These are phyloP conservation scores for Hymenochirus boettgeri DNA, from an alignment of 2,113 vertebrate species.

Conservation along the genomic window DNA sequence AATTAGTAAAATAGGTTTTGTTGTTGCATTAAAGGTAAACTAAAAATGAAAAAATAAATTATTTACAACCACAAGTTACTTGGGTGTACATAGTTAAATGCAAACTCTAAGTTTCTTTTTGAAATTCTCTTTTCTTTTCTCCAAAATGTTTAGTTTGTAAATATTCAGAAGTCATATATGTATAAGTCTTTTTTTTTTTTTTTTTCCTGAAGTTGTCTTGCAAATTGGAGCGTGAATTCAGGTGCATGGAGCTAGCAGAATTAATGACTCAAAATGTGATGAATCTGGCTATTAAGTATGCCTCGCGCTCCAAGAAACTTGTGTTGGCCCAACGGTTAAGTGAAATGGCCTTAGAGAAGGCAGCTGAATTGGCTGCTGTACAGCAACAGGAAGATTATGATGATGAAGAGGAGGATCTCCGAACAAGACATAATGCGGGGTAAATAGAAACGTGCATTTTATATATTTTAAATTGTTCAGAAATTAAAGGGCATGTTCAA, in stretches of 20 bases:
- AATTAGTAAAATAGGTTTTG: no score
- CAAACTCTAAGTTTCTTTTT: no score
- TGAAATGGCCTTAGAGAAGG: constrained; percentile 79
- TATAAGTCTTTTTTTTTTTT: not conserved
- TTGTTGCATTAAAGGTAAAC: no score
- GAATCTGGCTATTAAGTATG: constrained; percentile 85
- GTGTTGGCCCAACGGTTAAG: constrained; percentile 81
- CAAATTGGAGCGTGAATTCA: constrained; percentile 89
- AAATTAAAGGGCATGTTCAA: no score
- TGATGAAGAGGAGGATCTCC: constrained; percentile 58
- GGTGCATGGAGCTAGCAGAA: constrained; percentile 85
- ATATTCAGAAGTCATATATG: no score
- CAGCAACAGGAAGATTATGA: constrained; percentile 55
- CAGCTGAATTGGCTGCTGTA: constrained; percentile 59
- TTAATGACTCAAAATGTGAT: constrained; percentile 84
- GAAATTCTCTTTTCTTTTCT: no score
- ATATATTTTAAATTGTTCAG: no score
- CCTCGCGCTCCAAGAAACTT: constrained; percentile 81
- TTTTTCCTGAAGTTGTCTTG: constrained; percentile 78
- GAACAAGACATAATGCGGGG: constrained; percentile 54
- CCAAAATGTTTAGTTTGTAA: no score
- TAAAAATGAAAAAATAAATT: no score
- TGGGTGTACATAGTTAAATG: no score
- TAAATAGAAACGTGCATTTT: constrained; percentile 58
- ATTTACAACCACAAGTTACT: no score